Base-by-base conservation (phyloP, 2,113 vertebrate genomes). In the Chlorocebus sabaeus region DNA sequence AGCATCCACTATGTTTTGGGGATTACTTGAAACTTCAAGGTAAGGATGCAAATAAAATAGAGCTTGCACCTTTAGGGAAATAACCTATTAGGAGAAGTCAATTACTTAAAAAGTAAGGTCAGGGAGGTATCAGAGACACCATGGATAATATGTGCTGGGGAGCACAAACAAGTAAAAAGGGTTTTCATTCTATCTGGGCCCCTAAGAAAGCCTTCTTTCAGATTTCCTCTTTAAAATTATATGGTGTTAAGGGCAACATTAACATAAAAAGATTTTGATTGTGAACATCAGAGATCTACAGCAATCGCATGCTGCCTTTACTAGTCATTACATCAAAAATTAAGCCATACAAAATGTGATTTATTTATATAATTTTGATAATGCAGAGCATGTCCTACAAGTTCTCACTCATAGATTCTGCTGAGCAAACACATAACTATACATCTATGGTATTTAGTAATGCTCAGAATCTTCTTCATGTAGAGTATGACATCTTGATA, bases 21-120 rank as follows among this genome's bases (percentile, higher is more conserved):
- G 59, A 78, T 95, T 90, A 93, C 86, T 90, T 93, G 75, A 40
- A 86, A 50, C 82, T 93, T 13, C 81, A 57, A 27, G 38, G 55
- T 89, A 95, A 89, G 25, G 16, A 89, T 92, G 25, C 48, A 94
- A 94, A 80, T 57, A 79, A 87, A 85, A 81, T 84, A 35, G 9
- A 86, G 23, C 55, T 80, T 84, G 57, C 80, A 12, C 52, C 35
- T 85, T 93, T 27, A 93, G 48, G 17, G 59, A 52, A 32, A 40
- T 73, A 87, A 64, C 52, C 57, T 80, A 72, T 64, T 87, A 50
- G n/a, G 17, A 35, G 5, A 92, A 45, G 30, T 93, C 20, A 76
- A 61, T 25, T 86, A 48, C 45, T 95, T 94, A 93, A 76, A 90
- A 93, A 55, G 45, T 5, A 92, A 80, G 50, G 4, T 59, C 55